Evolutionary conservation across 2,113 vertebrate genomes (phyloP), one percentile per base, ranked within the genome.

Genomic region (Asarcornis scutulata): DNA sequence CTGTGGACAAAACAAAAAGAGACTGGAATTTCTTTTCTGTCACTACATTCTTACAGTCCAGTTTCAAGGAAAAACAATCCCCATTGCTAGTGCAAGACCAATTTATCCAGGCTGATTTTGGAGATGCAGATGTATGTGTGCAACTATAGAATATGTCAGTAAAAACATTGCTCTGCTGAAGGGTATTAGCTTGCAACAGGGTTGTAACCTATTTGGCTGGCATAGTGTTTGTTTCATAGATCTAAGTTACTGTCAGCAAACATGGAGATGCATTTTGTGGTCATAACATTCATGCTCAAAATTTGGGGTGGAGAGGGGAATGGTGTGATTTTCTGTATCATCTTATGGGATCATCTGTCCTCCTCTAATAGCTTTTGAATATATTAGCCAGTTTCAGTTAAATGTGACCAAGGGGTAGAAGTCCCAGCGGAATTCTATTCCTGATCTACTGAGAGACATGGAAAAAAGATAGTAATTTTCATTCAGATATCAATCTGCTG

Each of bases 271-370:
- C 6, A 2, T 64, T 94, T 46, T 79, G 75, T 59, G 36, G 23
- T 2, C 74, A 8, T 27, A n/a, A 38, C 1, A 1, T 46, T 69
- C 8, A 8, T 42, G 20, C 8, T 71, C 56, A 40, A 27, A 3
- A 4, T 71, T 81, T 84, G 42, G 12, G 15, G 16, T 42, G 22
- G 36, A 71, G 83, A 74, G 26, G 3, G 11, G 3, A 44, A 36
- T 13, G 32, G 40, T 13, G 36, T 53, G 27, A 81, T 50, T 66
- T 67, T 85, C 44, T 58, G 13, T 58, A 52, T 83, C 31, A 59
- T 22, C 4, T 59, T 38, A 29, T 63, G 0, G 34, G 7, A 66
- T 52, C 0, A 0, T 32, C 26, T 74, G 8, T 55, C n/a, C 11
- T 86, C 58, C 9, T 25, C 12, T 17, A 66, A 31, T 21, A 36